Conservation (phyloP, 2,113 vertebrate species). For the Albula goreensis region DNA sequence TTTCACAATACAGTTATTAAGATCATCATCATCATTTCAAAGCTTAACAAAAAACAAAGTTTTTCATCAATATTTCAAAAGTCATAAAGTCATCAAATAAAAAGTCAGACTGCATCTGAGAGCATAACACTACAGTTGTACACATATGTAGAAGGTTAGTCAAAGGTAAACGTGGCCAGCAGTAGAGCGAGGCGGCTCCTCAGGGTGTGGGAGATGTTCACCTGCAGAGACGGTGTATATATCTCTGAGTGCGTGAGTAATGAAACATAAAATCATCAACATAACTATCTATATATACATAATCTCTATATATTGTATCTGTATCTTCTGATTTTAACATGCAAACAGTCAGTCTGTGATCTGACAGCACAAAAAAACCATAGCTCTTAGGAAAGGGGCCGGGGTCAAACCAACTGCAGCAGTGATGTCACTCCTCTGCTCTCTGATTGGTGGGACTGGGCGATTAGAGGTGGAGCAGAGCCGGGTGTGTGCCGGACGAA, state of each 20-base stretch:
- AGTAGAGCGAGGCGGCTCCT: slow-evolving; percentile 57
- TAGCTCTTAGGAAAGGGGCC: slow-evolving; percentile 55
- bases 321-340: slow-evolving; percentile 78
- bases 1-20: slow-evolving; percentile 62
- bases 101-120: slow-evolving; percentile 54
- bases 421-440: slow-evolving; percentile 37
- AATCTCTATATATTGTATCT: slow-evolving; percentile 73
- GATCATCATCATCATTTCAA: slow-evolving; percentile 60
- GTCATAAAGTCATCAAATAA: slow-evolving; percentile 54
- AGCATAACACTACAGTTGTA: slow-evolving; percentile 74
- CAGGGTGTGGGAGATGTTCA: slow-evolving; percentile 52
- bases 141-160: slow-evolving; percentile 66
- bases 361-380: slow-evolving; percentile 72
- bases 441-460: slow-evolving; percentile 24
- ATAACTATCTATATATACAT: slow-evolving; percentile 48
- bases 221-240: slow-evolving; percentile 51
- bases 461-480: background rate
- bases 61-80: slow-evolving; percentile 51
- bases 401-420: slow-evolving; percentile 46
- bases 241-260: slow-evolving; percentile 48
- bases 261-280: slow-evolving; percentile 52
- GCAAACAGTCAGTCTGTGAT: slow-evolving; percentile 80
- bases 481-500: background rate
- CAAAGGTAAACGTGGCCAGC: slow-evolving; percentile 56
- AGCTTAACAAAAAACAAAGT: slow-evolving; percentile 63